A percentile compares a stretch with the other conserved stretches of the same genome.
Conservation (phyloP, 2,113 vertebrate genomes). For the Circaetus cinerascens region DNA sequence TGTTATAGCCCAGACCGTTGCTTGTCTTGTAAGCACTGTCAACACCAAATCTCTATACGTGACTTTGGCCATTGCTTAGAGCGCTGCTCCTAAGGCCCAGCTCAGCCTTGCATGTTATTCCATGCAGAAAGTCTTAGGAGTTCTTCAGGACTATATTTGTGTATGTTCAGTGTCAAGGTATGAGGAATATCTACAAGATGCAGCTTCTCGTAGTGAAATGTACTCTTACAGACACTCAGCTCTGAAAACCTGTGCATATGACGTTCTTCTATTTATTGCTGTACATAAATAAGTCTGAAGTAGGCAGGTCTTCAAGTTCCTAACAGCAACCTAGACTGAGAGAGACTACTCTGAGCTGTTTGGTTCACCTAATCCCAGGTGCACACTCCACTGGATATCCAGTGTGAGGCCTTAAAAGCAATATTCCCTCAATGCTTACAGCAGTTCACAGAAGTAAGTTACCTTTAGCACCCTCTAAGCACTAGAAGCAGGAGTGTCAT, state of each 20-base stretch:
- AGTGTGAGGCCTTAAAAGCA: background rate
- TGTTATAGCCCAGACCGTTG: background rate
- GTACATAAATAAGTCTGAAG: background rate
- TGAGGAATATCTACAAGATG: background rate
- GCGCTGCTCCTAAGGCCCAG: background rate
- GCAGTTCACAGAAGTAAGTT: background rate
- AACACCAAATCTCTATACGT: background rate
- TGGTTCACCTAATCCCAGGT: background rate
- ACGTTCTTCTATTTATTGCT: background rate
- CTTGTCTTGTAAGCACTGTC: background rate
- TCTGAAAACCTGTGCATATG: background rate
- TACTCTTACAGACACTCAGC: background rate
- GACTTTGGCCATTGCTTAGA: background rate
- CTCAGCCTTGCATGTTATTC: background rate
- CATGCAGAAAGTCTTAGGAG: background rate
- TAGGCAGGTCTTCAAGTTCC: background rate
- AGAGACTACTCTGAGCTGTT: background rate
- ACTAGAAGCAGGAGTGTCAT: background rate
- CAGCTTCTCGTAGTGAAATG: background rate
- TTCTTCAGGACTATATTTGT: background rate
- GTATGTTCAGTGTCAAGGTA: background rate
- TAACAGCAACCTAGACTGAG: fast-evolving
- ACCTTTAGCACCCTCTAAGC: background rate
- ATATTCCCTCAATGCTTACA: background rate
- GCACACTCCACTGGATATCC: background rate